Evolutionary conservation across 2,113 vertebrate species (phyloP).

Genomic region (Sebastes schlegelii): DNA sequence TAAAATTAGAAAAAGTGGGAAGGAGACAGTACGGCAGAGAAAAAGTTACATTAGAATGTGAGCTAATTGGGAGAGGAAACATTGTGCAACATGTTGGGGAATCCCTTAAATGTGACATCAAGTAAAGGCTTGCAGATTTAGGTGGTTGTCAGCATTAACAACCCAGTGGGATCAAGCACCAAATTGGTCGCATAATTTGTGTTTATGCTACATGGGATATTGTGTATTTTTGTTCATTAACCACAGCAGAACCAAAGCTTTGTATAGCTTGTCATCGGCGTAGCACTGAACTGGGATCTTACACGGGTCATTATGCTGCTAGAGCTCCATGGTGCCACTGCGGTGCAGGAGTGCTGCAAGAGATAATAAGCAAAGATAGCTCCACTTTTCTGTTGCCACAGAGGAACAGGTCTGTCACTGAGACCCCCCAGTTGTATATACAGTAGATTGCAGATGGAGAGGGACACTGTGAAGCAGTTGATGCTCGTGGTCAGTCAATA

Average conservation of each 20-base stretch:
- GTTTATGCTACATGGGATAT: neutral
- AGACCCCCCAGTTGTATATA: constrained; percentile 14
- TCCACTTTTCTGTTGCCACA: constrained; percentile 10
- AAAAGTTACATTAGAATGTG: neutral
- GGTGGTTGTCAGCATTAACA: neutral
- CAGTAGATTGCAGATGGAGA: constrained; percentile 1
- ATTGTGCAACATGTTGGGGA: neutral
- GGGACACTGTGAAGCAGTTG: neutral
- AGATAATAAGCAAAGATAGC: constrained; percentile 40
- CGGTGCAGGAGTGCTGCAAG: constrained; percentile 4
- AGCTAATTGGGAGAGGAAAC: constrained; percentile 18
- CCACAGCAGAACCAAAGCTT: neutral
- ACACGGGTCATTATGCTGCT: constrained; percentile 23
- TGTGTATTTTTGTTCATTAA: constrained; percentile 18
- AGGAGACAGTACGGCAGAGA: neutral
- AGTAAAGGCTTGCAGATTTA: neutral
- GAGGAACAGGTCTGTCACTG: constrained; percentile 2
- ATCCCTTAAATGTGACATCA: constrained; percentile 3
- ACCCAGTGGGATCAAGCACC: neutral
- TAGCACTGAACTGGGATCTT: constrained; percentile 25
- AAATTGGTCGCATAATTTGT: constrained; percentile 11
- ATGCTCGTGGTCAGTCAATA: neutral
- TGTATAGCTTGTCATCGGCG: constrained; percentile 10
- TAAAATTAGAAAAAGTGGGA: constrained; percentile 6
- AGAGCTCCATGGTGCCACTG: neutral